A percentile compares a stretch with the other conserved stretches of the same genome.
Conservation (phyloP, 2,113 vertebrate genomes). For the Notothenia coriiceps region DNA sequence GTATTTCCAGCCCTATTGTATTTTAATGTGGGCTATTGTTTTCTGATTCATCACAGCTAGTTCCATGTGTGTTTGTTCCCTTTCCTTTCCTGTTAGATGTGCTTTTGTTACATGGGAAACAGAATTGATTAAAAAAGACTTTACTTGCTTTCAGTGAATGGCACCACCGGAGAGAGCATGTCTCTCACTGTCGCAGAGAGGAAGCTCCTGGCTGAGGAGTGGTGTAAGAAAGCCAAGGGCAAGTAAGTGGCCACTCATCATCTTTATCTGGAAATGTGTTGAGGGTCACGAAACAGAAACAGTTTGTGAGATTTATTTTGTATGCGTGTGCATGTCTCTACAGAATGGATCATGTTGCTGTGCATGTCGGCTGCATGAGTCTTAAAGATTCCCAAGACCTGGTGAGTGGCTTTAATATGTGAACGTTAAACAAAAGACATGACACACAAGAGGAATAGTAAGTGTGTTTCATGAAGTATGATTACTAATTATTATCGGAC, state of each 20-base stretch:
- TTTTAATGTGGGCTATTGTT: background rate
- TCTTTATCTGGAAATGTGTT: background rate
- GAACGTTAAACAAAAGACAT: background rate
- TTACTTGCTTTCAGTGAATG: slow-evolving; percentile 89
- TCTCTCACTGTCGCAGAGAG: slow-evolving; percentile 90
- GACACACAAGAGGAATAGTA: background rate
- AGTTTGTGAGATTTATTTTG: background rate
- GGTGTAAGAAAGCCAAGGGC: slow-evolving; percentile 86
- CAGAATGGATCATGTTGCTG: slow-evolving; percentile 91
- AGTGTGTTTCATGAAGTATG: background rate
- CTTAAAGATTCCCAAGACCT: slow-evolving; percentile 92
- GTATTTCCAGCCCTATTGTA: no score
- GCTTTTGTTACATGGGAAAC: background rate
- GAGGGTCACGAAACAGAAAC: no score
- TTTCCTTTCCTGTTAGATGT: background rate
- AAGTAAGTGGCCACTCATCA: slow-evolving; percentile 62
- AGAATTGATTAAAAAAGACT: background rate
- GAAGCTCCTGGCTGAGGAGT: slow-evolving; percentile 88
- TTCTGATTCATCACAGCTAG: background rate
- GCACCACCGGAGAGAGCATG: slow-evolving; percentile 94
- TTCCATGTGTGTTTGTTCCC: background rate
- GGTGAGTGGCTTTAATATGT: slow-evolving; percentile 74
- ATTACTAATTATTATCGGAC: no score
- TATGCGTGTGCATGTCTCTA: slow-evolving; percentile 38
- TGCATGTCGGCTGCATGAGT: slow-evolving; percentile 94